Base-by-base conservation (phyloP, 2,113 vertebrate species). In the Riparia riparia region DNA sequence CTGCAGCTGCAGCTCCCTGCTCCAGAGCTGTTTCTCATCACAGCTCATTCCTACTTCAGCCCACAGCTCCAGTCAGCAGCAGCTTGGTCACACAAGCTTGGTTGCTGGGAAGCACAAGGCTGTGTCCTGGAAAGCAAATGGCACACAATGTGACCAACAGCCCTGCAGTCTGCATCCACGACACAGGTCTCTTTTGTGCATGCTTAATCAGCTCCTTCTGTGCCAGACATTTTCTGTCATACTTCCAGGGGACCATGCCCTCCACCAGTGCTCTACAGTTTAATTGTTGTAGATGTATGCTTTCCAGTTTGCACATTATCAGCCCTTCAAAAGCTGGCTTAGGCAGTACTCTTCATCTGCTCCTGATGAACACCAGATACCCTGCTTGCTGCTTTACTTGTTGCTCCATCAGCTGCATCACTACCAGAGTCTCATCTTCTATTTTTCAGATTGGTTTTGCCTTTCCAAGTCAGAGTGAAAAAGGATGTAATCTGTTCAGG, bases 101-200 rank as follows among this genome's bases (percentile, higher is more conserved):
- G 39, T 34, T 4, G 11, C 72, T 94, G 89, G 47, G 5, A 8
- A 82, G 84, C 50, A 80, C 58, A 65, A 58, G n/a, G 47, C 91
- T 70, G 32, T 82, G 76, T 95, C 83, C 90, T 82, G 60, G 89
- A 86, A 10, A 80, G 79, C 60, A 70, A 76, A 54, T 4, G 1
- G 26, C 14, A 3, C 45, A 61, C 68, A 37, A 44, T 11, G 56
- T 65, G 64, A 54, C 82, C 81, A 82, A 54, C 79, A 90, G 80
- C 93, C 71, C 60, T 15, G 6, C 56, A 9, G 51, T 31, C 86
- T 73, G 80, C 32, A 51, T 77, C 95, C 95, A 95, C 95, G 94
- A 93, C 96, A 96, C 64, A 26, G 68, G 64, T 86, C 68, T 68
- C 80, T 90, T 97, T 95, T 93, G 82, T 95, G 32, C 4, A 0